Evolutionary conservation across 2,888 invertebrate species (phyloP).

Genomic region (Acronicta alni): DNA sequence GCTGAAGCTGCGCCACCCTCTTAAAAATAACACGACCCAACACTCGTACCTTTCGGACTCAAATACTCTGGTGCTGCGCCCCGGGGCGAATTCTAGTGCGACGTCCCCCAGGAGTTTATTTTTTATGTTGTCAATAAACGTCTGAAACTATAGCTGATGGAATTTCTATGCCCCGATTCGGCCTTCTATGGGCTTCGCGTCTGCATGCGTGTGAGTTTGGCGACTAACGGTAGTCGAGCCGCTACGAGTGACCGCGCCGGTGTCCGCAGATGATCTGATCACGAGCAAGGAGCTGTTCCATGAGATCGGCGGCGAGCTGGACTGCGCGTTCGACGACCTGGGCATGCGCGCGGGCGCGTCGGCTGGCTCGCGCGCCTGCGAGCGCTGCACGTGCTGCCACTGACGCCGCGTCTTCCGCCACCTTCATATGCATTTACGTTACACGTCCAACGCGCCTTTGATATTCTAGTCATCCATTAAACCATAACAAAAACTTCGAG

Average conservation of each 20-base stretch:
- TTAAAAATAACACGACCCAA: conserved; percentile 41
- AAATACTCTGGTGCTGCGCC: conserved; percentile 39
- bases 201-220: conserved; percentile 70
- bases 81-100: conserved; percentile 49
- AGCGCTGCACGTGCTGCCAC: conserved; percentile 85
- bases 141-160: conserved; percentile 84
- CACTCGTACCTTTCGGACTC: conserved; percentile 53
- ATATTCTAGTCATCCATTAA: conserved; percentile 60
- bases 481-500: conserved; percentile 44
- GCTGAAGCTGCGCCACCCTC: conserved; percentile 57
- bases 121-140: conserved; percentile 76
- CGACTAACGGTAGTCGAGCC: conserved; percentile 50
- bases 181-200: conserved; percentile 26
- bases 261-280: conserved; percentile 94
- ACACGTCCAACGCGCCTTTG: conserved; percentile 50
- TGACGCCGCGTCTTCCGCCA: conserved; percentile 57
- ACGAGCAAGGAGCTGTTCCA: conserved; percentile 97
- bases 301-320: conserved; percentile 97
- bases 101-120: conserved; percentile 54
- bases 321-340: conserved; percentile 95
- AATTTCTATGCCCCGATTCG: conserved; percentile 64
- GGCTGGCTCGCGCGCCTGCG: conserved; percentile 67
- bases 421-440: conserved; percentile 76
- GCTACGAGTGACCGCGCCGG: conserved; percentile 68
- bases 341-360: conserved; percentile 68